A percentile compares a stretch with the other conserved stretches of the same genome.
phyloP scores from a whole-genome alignment of 2,113 vertebrate genomes.

The Chroicocephalus ridibundus region DNA sequence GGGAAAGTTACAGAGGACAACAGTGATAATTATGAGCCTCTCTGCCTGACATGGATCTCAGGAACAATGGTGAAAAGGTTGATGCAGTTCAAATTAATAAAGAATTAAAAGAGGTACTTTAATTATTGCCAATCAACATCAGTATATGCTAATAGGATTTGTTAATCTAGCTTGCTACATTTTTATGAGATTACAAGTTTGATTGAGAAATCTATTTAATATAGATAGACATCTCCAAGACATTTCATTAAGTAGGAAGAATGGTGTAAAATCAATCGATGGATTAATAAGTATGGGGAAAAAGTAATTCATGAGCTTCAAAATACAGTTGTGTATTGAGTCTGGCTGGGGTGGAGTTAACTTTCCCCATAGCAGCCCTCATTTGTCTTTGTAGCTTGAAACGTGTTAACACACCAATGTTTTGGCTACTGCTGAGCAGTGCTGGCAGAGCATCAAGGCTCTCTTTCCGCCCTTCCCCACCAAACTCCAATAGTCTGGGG shows the following conservation, averaged over 20 bases:
- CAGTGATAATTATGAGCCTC: background rate
- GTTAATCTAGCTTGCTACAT: background rate
- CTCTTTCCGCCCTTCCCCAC: background rate
- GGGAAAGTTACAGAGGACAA: background rate
- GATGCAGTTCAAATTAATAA: slow-evolving; percentile 1
- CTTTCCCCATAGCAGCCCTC: background rate
- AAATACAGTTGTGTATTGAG: background rate
- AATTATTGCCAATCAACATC: background rate
- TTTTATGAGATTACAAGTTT: slow-evolving; percentile 14
- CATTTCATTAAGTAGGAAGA: background rate
- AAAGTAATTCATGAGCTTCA: background rate
- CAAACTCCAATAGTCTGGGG: background rate
- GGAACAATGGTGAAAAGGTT: background rate
- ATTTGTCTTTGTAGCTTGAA: background rate
- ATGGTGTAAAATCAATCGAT: background rate
- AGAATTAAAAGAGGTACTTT: slow-evolving; percentile 12
- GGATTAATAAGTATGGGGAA: background rate
- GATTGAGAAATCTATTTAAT: slow-evolving; percentile 4
- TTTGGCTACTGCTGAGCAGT: background rate
- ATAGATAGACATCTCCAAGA: background rate
- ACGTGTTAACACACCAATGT: background rate
- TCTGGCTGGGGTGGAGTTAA: background rate
- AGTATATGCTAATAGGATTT: background rate
- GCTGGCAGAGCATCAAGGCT: background rate
- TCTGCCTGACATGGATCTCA: background rate